Conservation (phyloP, 1,140 invertebrate genomes). For the Nasonia giraulti region DNA sequence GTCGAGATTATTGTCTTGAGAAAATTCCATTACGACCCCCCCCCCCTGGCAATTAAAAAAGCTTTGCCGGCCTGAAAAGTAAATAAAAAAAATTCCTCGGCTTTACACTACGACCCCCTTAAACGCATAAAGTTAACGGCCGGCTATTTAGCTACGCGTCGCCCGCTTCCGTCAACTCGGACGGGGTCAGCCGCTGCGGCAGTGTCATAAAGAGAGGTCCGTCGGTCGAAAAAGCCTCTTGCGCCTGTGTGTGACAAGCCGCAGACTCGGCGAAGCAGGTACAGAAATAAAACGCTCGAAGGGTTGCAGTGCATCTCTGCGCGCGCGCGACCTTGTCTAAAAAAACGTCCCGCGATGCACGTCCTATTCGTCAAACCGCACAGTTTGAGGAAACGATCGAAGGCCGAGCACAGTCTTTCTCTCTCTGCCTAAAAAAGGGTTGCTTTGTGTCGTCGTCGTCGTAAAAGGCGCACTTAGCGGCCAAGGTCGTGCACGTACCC, state of each 20-base stretch:
- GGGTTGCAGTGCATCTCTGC: constrained; percentile 24
- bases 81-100: not conserved
- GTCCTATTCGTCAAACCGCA: constrained; percentile 47
- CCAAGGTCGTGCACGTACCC: constrained; percentile 62
- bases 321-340: constrained; percentile 26
- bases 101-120: not conserved
- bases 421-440: constrained; percentile 59
- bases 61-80: not conserved
- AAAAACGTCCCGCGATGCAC: not conserved
- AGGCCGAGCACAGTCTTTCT: constrained; percentile 16
- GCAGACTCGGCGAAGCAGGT: constrained; percentile 26
- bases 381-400: constrained; percentile 50
- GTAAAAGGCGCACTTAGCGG: constrained; percentile 10
- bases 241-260: not conserved
- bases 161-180: not conserved
- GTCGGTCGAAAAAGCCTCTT: constrained; percentile 19
- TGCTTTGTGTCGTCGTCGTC: constrained; percentile 59
- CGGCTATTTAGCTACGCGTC: not conserved
- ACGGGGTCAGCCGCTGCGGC: not conserved
- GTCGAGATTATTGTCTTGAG: no score
- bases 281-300: constrained; percentile 33
- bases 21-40: not conserved
- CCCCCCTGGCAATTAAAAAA: not conserved
- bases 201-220: constrained; percentile 38
- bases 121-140: not conserved